phyloP scores from a whole-genome alignment of 2,797 vertebrate genomes.

The Petrocephalus schoutedeni region DNA sequence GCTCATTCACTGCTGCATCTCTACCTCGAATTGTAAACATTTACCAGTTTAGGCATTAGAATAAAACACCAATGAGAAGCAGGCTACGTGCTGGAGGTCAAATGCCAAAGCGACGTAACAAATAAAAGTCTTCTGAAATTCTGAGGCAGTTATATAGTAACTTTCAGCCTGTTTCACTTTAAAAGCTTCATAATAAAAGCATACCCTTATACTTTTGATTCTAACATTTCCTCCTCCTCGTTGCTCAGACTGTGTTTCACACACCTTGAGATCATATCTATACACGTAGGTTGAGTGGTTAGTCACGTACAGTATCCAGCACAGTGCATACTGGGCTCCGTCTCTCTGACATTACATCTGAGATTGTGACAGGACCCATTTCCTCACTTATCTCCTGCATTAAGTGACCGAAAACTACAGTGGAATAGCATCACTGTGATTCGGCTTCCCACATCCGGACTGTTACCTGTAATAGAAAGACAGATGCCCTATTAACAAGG shows the following conservation, averaged over 20 bases:
- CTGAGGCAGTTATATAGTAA: background rate
- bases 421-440: too few relatives aligned
- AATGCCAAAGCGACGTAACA: background rate
- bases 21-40: constrained; percentile 62
- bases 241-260: background rate
- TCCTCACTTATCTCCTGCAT: too few relatives aligned
- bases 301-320: too few relatives aligned
- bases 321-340: too few relatives aligned
- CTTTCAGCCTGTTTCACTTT: background rate
- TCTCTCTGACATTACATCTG: too few relatives aligned
- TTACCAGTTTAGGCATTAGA: background rate
- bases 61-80: background rate
- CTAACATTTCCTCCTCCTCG: background rate
- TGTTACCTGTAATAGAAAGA: too few relatives aligned
- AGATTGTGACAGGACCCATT: too few relatives aligned
- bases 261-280: too few relatives aligned
- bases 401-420: too few relatives aligned
- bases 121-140: background rate
- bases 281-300: too few relatives aligned
- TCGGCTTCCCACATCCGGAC: too few relatives aligned
- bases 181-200: background rate
- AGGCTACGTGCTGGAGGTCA: background rate
- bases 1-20: constrained; percentile 19
- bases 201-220: background rate
- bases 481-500: too few relatives aligned